Base-by-base conservation (phyloP, 2,797 vertebrate species). In the Loriculus beryllinus region DNA sequence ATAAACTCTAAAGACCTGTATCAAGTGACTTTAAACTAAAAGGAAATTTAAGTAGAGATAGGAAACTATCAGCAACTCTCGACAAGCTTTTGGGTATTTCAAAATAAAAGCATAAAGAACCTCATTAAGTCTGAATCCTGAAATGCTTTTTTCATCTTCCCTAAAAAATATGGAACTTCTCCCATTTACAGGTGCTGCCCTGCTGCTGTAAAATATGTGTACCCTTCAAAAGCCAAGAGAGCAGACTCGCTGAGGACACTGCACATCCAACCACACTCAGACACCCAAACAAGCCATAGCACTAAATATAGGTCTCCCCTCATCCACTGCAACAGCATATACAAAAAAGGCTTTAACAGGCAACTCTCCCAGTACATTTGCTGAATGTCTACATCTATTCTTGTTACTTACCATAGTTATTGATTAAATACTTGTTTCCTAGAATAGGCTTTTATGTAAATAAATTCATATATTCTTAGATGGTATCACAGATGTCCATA, bases 401-500 rank as follows among this genome's bases (percentile, higher is more conserved):
- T 84, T 80, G 43, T n/a, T 80, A 68, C 33, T 88, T 76, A 86
- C 33, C 64, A 78, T 52, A 62, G 21, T 65, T 86, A 95, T 74
- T 87, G 78, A 94, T 91, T 85, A 95, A 92, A 89, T 31, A 35
- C 45, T 82, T 86, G 59, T 72, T 93, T 75, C 84, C 82, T 49
- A 80, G 33, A 89, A 85, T 42, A 91, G 71, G 21, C 18, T 14
- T 42, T 85, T 56, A 95, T 68, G 77, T 83, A 93, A 92, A 87
- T 82, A 94, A 80, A 94, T 84, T 90, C 93, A 93, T 87, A 60
- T 56, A 87, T 74, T 87, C 86, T 74, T 91, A 93, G 94, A 90
- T 82, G 88, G 29, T 88, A 92, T 81, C 87, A 83, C 92, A 96
- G 94, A 95, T 95, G 92, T 90, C 92, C 89, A 86, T 86, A 86